Conservation (phyloP, 2,113 vertebrate genomes). For the Hiodon alosoides region DNA sequence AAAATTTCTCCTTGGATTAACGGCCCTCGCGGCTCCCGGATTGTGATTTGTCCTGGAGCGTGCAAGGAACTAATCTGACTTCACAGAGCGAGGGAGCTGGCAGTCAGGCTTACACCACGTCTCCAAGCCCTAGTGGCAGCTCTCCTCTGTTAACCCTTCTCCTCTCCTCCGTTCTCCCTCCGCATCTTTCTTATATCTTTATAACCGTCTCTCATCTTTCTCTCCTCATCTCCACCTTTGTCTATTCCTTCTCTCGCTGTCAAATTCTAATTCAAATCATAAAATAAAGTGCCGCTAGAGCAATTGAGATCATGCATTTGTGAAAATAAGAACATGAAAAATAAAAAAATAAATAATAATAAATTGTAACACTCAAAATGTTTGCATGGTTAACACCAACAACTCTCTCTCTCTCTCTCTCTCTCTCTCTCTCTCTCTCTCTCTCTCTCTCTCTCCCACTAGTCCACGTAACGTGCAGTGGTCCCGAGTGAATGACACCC, state of each 20-base stretch:
- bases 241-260: background rate
- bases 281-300: no score
- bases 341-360: no score
- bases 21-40: conserved; percentile 50
- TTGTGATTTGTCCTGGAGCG: conserved; percentile 56
- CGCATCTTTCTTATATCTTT: background rate
- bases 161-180: conserved; percentile 36
- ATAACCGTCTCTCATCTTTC: background rate
- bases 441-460: background rate
- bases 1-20: conserved; percentile 55
- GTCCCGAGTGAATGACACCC: conserved; percentile 79
- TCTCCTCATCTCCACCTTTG: background rate
- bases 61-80: conserved; percentile 43
- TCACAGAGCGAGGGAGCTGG: conserved; percentile 2
- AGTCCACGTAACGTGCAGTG: conserved; percentile 78
- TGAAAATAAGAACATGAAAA: no score
- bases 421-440: background rate
- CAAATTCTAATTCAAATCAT: no score
- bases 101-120: background rate
- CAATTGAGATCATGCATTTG: no score
- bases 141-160: conserved; percentile 28
- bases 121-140: background rate
- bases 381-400: background rate
- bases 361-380: background rate
- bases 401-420: conserved; percentile 28